Percentiles rank a stretch among this genome's conserved stretches.
Conservation (phyloP, 2,113 vertebrate genomes). For the Entelurus aequoreus region DNA sequence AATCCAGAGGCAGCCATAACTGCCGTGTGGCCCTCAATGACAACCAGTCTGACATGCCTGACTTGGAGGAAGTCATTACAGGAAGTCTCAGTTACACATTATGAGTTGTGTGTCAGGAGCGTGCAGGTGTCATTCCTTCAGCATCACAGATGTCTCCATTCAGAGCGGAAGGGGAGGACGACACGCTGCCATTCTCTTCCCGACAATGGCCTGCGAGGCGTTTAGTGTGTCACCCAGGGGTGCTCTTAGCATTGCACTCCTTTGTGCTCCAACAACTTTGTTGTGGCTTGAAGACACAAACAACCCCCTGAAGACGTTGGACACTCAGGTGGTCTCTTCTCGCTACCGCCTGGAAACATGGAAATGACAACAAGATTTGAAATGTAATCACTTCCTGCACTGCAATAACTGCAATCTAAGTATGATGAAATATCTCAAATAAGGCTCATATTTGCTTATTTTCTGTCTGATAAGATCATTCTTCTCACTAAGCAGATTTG, state of each 20-base stretch:
- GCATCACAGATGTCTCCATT: conserved; percentile 55
- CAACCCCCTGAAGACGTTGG: conserved; percentile 3
- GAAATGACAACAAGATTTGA: too few relatives aligned
- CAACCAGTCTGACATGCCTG: too few relatives aligned
- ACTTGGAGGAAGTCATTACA: too few relatives aligned
- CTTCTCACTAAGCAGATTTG: too few relatives aligned
- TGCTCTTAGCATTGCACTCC: conserved; percentile 41
- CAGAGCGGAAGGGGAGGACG: conserved; percentile 41
- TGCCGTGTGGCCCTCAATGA: too few relatives aligned
- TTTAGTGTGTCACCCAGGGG: conserved; percentile 49
- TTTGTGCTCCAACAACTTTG: conserved; percentile 24
- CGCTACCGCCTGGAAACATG: background rate
- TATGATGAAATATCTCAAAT: too few relatives aligned
- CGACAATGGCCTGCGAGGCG: conserved; percentile 18
- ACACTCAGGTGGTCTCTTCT: conserved; percentile 39
- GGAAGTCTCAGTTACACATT: too few relatives aligned
- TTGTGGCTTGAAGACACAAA: conserved; percentile 10
- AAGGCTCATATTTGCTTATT: too few relatives aligned
- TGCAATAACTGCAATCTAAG: too few relatives aligned
- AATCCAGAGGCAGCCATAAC: too few relatives aligned
- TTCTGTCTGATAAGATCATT: too few relatives aligned
- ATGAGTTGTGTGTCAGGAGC: background rate
- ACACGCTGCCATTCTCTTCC: conserved; percentile 34
- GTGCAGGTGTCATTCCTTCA: background rate
- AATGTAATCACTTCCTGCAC: too few relatives aligned